Conservation (phyloP, 2,797 vertebrate species). For the Vultur gryphus region DNA sequence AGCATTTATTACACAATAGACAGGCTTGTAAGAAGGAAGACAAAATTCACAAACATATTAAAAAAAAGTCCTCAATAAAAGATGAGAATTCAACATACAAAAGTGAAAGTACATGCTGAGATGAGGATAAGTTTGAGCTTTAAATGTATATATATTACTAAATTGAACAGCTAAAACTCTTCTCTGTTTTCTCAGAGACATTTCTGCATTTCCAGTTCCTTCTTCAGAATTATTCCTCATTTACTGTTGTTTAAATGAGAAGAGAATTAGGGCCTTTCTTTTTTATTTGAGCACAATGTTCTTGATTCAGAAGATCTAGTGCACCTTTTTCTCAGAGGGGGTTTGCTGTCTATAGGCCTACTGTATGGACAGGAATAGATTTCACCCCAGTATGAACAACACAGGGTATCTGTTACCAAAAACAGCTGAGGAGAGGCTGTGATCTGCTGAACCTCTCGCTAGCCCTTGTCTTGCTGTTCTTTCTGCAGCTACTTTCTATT, state of each 20-base stretch:
- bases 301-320: background rate
- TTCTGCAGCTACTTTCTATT: background rate
- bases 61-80: background rate
- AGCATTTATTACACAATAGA: background rate
- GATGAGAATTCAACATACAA: background rate
- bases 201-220: background rate
- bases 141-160: background rate
- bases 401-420: background rate
- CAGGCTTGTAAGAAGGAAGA: background rate
- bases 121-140: background rate
- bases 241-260: background rate
- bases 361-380: background rate
- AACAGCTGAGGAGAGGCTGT: background rate
- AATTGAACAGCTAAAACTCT: background rate
- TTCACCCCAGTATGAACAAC: background rate
- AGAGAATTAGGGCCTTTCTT: background rate
- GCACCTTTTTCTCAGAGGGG: background rate
- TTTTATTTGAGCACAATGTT: background rate
- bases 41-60: background rate
- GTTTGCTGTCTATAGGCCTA: background rate
- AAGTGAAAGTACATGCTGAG: background rate
- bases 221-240: background rate
- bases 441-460: background rate
- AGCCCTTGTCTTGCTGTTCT: background rate
- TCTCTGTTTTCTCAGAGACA: background rate